These are phyloP conservation scores for Thaleichthys pacificus DNA, from an alignment of 2,797 vertebrate genomes.

Conservation along the genomic window DNA sequence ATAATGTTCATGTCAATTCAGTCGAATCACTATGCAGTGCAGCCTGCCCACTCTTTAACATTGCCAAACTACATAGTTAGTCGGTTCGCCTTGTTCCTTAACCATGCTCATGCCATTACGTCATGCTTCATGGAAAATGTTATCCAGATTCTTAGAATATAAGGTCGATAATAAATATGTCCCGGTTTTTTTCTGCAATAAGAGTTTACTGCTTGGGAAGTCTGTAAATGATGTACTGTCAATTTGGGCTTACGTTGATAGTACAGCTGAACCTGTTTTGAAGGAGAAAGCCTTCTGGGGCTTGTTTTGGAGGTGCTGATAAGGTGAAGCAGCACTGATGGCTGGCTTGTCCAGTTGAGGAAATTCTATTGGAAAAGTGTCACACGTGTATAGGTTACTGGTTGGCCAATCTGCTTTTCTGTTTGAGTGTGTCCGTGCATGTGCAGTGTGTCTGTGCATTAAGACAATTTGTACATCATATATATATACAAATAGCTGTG, in stretches of 20 bases:
- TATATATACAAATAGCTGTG: background rate
- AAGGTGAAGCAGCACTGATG: constrained; percentile 27
- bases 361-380: constrained; percentile 29
- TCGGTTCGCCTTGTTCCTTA: too few relatives aligned
- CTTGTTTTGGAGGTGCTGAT: constrained; percentile 27
- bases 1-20: too few relatives aligned
- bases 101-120: too few relatives aligned
- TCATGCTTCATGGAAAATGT: too few relatives aligned
- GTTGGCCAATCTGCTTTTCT: constrained; percentile 14
- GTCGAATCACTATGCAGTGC: too few relatives aligned
- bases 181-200: too few relatives aligned
- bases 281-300: background rate
- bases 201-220: too few relatives aligned
- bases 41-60: background rate
- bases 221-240: too few relatives aligned
- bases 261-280: background rate
- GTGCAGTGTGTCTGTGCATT: background rate
- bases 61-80: background rate
- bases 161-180: too few relatives aligned
- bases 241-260: too few relatives aligned
- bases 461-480: background rate
- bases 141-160: too few relatives aligned
- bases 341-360: constrained; percentile 13
- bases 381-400: background rate
- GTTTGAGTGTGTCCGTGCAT: constrained; percentile 1